phyloP scores from a whole-genome alignment of 2,797 vertebrate genomes.

The Thamnophis elegans region DNA sequence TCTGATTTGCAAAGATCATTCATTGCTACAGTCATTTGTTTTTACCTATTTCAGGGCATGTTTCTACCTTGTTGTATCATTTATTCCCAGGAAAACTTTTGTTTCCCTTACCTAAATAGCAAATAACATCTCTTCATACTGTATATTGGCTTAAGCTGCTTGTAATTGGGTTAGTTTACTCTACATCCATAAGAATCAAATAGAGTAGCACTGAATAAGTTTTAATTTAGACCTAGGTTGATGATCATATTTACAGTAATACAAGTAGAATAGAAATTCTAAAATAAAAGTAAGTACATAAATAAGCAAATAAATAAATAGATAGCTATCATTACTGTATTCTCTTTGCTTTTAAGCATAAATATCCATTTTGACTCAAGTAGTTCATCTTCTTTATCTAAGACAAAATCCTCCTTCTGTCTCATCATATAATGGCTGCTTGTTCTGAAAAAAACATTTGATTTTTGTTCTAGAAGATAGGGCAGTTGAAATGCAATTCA shows the following conservation, averaged over 20 bases:
- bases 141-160: background rate
- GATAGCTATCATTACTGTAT: conserved; percentile 2
- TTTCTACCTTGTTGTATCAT: background rate
- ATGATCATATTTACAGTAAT: conserved; percentile 40
- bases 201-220: conserved; percentile 16
- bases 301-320: no score
- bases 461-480: background rate
- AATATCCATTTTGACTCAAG: background rate
- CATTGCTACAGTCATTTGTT: background rate
- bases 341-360: background rate
- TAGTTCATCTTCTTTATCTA: background rate
- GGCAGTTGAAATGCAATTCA: background rate
- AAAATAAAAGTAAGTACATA: no score
- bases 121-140: background rate
- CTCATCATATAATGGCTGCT: background rate
- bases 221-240: conserved; percentile 39
- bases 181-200: background rate
- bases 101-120: background rate
- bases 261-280: no score
- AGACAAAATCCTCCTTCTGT: background rate
- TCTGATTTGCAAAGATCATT: background rate
- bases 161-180: background rate
- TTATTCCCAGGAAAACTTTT: background rate
- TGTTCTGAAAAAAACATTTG: background rate
- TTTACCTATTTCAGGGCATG: background rate